Percentiles rank a stretch among this genome's conserved stretches.
Conservation (phyloP, 2,888 invertebrate species). For the Chromoteleia sp. region DNA sequence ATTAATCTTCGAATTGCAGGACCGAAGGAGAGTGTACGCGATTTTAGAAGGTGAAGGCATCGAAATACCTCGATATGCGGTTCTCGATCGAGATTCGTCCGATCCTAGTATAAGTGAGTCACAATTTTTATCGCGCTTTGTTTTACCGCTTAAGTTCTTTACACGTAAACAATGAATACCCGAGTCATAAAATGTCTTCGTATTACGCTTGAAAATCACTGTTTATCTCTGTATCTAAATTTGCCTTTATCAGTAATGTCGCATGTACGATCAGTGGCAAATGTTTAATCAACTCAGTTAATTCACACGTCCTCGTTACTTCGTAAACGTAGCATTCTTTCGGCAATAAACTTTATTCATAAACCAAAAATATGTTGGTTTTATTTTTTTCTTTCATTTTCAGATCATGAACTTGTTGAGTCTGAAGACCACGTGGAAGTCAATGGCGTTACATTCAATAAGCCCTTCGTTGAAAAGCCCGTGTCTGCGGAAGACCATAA, state of each 20-base stretch:
- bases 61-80: conserved; percentile 98
- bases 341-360: conserved; percentile 71
- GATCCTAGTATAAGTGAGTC: conserved; percentile 87
- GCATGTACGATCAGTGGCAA: not conserved
- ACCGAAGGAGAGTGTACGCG: conserved; percentile 96
- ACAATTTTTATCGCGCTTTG: conserved; percentile 14
- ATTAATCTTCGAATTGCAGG: conserved; percentile 85
- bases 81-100: conserved; percentile 96
- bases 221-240: not conserved
- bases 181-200: not conserved
- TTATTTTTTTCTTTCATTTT: no score
- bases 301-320: not conserved
- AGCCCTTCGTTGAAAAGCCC: conserved; percentile 99
- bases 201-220: not conserved
- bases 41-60: conserved; percentile 97
- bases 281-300: not conserved
- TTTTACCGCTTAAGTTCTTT: conserved; percentile 8
- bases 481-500: conserved; percentile 99
- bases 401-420: conserved; percentile 96
- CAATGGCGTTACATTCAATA: conserved; percentile 97
- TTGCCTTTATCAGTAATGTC: not conserved
- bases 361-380: conserved; percentile 96
- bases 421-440: conserved; percentile 99
- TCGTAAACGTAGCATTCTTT: not conserved
- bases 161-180: conserved; percentile 12